Base-by-base conservation (phyloP, 35 echinoderm and acorn worm species). In the Heliocidaris erythrogramma region DNA sequence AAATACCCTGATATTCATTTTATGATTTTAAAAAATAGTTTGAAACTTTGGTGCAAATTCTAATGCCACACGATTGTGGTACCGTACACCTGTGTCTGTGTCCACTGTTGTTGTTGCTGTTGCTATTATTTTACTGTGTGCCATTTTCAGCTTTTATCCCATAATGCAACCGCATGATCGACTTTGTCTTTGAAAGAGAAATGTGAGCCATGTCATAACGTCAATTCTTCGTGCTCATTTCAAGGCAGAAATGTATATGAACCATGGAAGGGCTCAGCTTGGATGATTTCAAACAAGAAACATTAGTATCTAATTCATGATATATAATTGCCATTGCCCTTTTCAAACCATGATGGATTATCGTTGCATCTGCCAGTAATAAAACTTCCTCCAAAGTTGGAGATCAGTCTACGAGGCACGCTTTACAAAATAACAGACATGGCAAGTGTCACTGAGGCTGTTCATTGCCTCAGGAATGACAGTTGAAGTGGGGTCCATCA, bases 261-360 rank as follows among this genome's bases (percentile, higher is more conserved):
- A 42, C 35, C 35, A 78, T n/a, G 17, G 11, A 56, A 56, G 52
- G 52, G 52, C 52, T 7, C 65, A 27, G 6, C 27, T 21, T 78
- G 27, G 65, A 42, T 42, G 35, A 42, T 78, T n/a, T 1, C 27
- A 78, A 78, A 78, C 52, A 14, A 78, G 65, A 78, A 78, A 78
- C 65, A 78, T 78, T 17, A 78, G 21, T 24, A n/a, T 17, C 21
- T n/a, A 78, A 78, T 78, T 78, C 65, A 78, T 78, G 65, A 78
- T 78, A 78, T 78, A 78, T 78, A 78, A 78, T 78, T 78, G 21
- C 65, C 65, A 78, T 78, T 78, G 65, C 65, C 65, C 65, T 78
- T 78, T 78, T 78, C 65, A 78, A 42, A 78, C 65, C 65, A 5
- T n/a, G 27, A 78, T 78, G 21, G 17, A 78, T 78, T 78, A 78